Percentiles rank a stretch among this genome's conserved stretches.
These are phyloP conservation scores for Planiliza haematocheilus DNA, from an alignment of 2,113 vertebrate genomes.

Conservation along the genomic window DNA sequence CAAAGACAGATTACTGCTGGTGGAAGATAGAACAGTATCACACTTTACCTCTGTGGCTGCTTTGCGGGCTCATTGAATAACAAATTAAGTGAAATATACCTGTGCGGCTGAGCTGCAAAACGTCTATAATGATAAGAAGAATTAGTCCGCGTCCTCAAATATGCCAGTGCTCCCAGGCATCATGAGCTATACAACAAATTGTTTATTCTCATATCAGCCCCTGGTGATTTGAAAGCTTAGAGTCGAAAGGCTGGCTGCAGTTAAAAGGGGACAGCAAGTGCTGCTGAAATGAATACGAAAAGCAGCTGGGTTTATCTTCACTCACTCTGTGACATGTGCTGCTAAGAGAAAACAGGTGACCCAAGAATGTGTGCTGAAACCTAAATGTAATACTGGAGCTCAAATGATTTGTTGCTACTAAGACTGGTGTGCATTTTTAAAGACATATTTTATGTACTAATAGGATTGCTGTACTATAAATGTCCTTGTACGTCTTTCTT, in stretches of 20 bases:
- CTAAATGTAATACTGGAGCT: constrained; percentile 57
- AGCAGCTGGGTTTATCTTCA: constrained; percentile 81
- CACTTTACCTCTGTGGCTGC: constrained; percentile 54
- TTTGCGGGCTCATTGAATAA: constrained; percentile 45
- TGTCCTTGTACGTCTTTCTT: constrained; percentile 6
- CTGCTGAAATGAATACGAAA: constrained; percentile 75
- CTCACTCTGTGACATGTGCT: constrained; percentile 72
- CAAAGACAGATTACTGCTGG: constrained; percentile 46
- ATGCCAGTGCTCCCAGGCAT: constrained; percentile 43
- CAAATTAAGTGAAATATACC: constrained; percentile 42
- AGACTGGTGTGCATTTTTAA: constrained; percentile 31
- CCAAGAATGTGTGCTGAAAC: constrained; percentile 71
- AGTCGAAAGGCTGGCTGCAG: constrained; percentile 58
- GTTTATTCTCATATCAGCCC: constrained; percentile 61
- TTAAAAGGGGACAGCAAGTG: constrained; percentile 74
- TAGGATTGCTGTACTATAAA: neutral
- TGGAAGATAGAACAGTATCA: constrained; percentile 42
- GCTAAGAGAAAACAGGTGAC: constrained; percentile 82
- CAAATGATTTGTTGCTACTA: constrained; percentile 60
- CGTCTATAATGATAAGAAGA: constrained; percentile 8
- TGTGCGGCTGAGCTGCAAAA: constrained; percentile 17
- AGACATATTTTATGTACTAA: constrained; percentile 10
- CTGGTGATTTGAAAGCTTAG: constrained; percentile 67
- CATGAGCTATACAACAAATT: constrained; percentile 48
- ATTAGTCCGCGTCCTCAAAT: constrained; percentile 12